phyloP scores from a whole-genome alignment of 2,113 vertebrate species.

The Pycnonotus jocosus region DNA sequence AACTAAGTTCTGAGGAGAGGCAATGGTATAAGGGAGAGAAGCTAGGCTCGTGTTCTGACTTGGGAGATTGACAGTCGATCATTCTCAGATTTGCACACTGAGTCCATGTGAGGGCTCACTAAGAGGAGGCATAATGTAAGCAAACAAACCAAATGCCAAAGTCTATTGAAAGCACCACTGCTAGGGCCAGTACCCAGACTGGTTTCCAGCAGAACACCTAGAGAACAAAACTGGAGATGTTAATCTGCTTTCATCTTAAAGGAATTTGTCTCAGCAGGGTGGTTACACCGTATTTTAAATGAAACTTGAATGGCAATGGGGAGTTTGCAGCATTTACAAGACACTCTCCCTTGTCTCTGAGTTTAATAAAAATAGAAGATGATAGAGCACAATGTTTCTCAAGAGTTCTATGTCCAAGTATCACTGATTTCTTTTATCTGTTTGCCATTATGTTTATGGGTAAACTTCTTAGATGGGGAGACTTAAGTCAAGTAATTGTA shows the following conservation, averaged over 20 bases:
- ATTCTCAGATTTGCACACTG: neutral
- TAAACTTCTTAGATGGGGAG: neutral
- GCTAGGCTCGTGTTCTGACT: neutral
- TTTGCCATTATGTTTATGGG: neutral
- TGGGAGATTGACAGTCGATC: neutral
- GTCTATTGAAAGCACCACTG: neutral
- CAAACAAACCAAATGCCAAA: neutral
- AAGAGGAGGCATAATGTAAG: neutral
- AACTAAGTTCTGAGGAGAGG: neutral
- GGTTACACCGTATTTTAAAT: slow-evolving; percentile 37
- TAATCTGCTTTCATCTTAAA: slow-evolving; percentile 19
- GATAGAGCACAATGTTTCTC: neutral
- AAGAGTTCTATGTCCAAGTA: neutral
- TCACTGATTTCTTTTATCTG: neutral
- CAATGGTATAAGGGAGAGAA: neutral
- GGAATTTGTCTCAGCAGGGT: neutral
- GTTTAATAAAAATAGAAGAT: neutral
- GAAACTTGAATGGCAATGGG: neutral
- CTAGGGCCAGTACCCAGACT: neutral
- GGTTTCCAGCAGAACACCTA: slow-evolving; percentile 33
- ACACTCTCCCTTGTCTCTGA: neutral
- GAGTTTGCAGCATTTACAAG: slow-evolving; percentile 26
- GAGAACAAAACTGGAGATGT: slow-evolving; percentile 38
- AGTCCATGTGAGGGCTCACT: neutral
- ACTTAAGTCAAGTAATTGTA: neutral